A percentile compares a stretch with the other conserved stretches of the same genome.
phyloP scores from a whole-genome alignment of 1,140 invertebrate species.

The Pentalonia nigronervosa region DNA sequence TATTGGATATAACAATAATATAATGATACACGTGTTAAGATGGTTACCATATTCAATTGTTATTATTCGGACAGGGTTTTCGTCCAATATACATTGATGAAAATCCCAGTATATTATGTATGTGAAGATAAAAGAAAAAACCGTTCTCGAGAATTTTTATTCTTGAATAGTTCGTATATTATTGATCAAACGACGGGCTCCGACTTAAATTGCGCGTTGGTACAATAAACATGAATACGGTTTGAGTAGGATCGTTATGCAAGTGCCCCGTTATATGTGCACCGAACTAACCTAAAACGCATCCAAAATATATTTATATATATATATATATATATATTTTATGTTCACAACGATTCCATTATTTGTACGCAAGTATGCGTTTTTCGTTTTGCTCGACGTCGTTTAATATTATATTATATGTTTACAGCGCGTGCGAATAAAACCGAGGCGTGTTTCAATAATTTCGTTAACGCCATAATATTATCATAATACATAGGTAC shows the following conservation, averaged over 20 bases:
- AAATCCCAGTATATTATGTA: background rate
- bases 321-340: background rate
- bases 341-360: background rate
- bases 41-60: background rate
- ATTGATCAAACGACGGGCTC: constrained; percentile 24
- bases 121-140: background rate
- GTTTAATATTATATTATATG: constrained; percentile 14
- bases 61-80: background rate
- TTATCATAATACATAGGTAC: background rate
- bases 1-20: background rate
- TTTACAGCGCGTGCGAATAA: background rate
- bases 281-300: background rate
- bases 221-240: background rate
- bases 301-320: background rate
- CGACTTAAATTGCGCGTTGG: background rate
- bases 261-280: background rate
- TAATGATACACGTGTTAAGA: background rate
- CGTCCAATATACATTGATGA: background rate
- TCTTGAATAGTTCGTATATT: background rate
- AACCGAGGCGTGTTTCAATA: background rate
- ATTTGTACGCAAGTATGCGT: background rate
- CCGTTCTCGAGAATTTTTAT: constrained; percentile 7
- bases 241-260: constrained; percentile 8
- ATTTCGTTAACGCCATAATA: background rate
- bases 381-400: background rate